A percentile compares a stretch with the other conserved stretches of the same genome.
These are phyloP conservation scores for Psilopsiagon aurifrons DNA, from an alignment of 2,113 vertebrate genomes.

Conservation along the genomic window DNA sequence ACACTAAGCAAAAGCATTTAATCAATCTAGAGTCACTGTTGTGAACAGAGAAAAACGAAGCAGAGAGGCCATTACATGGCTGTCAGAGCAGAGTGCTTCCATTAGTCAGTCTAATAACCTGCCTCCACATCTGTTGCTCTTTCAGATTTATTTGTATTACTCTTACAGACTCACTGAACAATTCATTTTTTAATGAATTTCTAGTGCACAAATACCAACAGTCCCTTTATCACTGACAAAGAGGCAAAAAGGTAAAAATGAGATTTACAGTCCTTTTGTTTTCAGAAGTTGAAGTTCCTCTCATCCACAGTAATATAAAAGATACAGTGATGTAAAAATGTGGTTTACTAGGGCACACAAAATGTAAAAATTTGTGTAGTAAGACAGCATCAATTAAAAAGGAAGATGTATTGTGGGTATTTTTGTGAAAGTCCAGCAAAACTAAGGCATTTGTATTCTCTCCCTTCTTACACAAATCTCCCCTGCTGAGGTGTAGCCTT, in stretches of 20 bases:
- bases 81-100: background rate
- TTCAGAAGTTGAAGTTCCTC: background rate
- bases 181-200: background rate
- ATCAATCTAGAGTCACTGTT: background rate
- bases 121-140: background rate
- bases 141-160: conserved; percentile 36
- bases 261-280: background rate
- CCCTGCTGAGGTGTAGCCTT: background rate
- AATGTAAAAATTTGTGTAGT: background rate
- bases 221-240: background rate
- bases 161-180: background rate
- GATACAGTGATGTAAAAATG: background rate
- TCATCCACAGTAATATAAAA: background rate
- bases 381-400: background rate
- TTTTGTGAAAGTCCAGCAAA: background rate
- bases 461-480: background rate
- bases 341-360: background rate
- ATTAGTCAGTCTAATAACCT: conserved; percentile 23
- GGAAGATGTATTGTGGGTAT: background rate
- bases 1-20: background rate
- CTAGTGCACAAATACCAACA: background rate
- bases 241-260: background rate
- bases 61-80: background rate
- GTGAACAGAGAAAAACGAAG: background rate
- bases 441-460: background rate